Conservation (phyloP, 2,113 vertebrate genomes). For the Hippotragus niger region DNA sequence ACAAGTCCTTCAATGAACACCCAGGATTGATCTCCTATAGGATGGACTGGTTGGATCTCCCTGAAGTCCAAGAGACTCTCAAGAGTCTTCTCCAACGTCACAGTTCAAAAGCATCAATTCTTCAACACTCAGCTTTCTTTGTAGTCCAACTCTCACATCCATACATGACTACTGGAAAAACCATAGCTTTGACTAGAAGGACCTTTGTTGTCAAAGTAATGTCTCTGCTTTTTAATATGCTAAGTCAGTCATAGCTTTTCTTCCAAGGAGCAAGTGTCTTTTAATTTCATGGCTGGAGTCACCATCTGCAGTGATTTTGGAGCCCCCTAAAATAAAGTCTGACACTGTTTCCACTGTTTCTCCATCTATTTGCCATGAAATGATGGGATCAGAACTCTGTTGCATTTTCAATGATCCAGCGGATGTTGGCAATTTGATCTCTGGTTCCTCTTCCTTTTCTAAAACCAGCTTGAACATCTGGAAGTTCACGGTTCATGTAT, state of each 20-base stretch:
- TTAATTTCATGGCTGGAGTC: neutral
- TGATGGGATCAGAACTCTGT: neutral
- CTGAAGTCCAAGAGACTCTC: neutral
- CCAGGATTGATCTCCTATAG: neutral
- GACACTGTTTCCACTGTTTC: neutral
- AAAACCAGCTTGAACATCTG: too few relatives aligned
- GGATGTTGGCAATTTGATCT: too few relatives aligned
- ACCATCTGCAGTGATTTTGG: neutral
- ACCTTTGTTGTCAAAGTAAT: neutral
- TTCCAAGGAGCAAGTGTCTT: neutral
- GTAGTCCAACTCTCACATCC: neutral
- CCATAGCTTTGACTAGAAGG: neutral
- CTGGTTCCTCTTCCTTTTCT: too few relatives aligned
- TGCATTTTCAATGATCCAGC: too few relatives aligned
- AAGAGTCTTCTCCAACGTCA: neutral
- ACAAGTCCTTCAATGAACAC: neutral
- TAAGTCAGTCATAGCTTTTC: neutral
- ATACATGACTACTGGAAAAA: neutral
- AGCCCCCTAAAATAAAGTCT: neutral
- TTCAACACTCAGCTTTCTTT: neutral
- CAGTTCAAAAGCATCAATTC: neutral
- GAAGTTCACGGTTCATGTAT: too few relatives aligned
- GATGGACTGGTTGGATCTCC: neutral
- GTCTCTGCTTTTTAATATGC: neutral
- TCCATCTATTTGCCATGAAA: neutral